Evolutionary conservation across 2,888 invertebrate species (phyloP).

Genomic region (Platycheirus rosarum): DNA sequence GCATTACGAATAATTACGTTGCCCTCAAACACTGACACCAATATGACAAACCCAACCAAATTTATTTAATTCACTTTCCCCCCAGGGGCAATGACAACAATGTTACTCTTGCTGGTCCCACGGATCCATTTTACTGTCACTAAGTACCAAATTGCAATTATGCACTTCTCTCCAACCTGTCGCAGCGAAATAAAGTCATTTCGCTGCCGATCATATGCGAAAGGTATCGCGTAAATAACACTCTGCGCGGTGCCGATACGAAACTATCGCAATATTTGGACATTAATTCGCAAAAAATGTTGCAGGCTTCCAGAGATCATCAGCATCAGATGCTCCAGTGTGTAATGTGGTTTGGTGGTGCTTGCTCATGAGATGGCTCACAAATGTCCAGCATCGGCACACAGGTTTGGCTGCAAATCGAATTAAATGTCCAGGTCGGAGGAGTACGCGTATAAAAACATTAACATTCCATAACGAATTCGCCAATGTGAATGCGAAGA

Average conservation of each 20-base stretch:
- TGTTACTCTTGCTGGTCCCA: conserved; percentile 31
- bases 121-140: conserved; percentile 64
- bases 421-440: conserved; percentile 69
- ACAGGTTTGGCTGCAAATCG: conserved; percentile 63
- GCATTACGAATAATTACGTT: conserved; percentile 52
- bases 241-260: conserved; percentile 50
- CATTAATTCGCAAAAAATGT: conserved; percentile 65
- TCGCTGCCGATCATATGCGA: conserved; percentile 59
- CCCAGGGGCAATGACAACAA: conserved; percentile 27
- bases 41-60: conserved; percentile 40
- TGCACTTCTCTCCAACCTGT: conserved; percentile 38
- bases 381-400: conserved; percentile 40
- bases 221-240: conserved; percentile 70
- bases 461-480: conserved; percentile 72
- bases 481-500: conserved; percentile 26
- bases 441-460: conserved; percentile 59
- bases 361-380: conserved; percentile 28
- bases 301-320: conserved; percentile 33
- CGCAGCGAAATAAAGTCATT: conserved; percentile 56
- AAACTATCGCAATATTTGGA: conserved; percentile 73
- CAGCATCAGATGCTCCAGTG: not conserved
- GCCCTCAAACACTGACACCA: conserved; percentile 59
- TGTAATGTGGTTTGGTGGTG: conserved; percentile 8
- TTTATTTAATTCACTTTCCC: conserved; percentile 51
- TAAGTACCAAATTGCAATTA: conserved; percentile 70